A percentile compares a stretch with the other conserved stretches of the same genome.
Evolutionary conservation across 2,797 vertebrate species (phyloP).

Genomic region (Loriculus beryllinus): DNA sequence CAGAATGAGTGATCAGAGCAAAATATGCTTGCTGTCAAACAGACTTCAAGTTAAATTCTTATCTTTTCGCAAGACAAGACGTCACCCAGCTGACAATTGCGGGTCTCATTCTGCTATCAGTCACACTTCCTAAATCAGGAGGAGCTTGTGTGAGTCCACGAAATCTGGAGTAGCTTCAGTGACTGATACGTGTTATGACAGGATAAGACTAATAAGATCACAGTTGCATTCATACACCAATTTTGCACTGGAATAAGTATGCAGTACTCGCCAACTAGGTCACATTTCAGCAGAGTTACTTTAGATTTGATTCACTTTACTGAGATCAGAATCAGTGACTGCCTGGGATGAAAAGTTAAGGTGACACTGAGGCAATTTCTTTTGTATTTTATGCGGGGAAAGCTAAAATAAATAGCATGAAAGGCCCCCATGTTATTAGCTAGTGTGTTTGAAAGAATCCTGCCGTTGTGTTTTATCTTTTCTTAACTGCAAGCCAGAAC

Average conservation of each 20-base stretch:
- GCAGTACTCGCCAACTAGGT: neutral
- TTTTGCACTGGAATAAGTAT: neutral
- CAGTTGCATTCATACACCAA: fast-evolving
- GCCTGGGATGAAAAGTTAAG: neutral
- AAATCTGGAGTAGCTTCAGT: neutral
- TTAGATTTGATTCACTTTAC: neutral
- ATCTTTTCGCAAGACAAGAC: neutral
- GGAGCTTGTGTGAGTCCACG: neutral
- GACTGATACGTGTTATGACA: neutral
- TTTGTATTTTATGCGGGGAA: constrained; percentile 17
- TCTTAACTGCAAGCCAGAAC: constrained; percentile 52
- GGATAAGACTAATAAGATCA: neutral
- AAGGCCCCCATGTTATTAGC: neutral
- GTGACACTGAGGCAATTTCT: constrained; percentile 22
- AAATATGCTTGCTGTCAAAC: neutral
- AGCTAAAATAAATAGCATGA: constrained; percentile 45
- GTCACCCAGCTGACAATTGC: neutral
- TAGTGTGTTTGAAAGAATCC: constrained; percentile 54
- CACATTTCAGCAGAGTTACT: neutral
- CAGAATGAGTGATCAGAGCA: neutral
- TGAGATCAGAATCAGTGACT: neutral
- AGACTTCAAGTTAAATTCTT: neutral
- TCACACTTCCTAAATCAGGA: neutral
- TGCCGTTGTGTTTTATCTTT: constrained; percentile 54
- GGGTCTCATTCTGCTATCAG: neutral